Evolutionary conservation across 2,888 invertebrate species (phyloP), one percentile per base, ranked within the genome.

Genomic region (Mallateleia sp.): DNA sequence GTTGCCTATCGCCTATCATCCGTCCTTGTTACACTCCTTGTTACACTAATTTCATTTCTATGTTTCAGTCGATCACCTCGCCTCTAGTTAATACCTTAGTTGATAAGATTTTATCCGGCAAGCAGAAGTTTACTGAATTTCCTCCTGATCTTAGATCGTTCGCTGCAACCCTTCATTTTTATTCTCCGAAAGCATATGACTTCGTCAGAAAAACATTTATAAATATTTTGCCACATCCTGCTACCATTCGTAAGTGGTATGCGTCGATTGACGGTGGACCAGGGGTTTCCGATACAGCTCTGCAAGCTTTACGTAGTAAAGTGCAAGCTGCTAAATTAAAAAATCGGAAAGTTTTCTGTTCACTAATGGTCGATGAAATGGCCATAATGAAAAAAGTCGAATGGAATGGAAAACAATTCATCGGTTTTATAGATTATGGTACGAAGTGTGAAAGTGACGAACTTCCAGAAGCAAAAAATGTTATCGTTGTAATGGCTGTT

Each of bases 351-450:
- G 32, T 78, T 4, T 66, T 67, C 7, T 78, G 67, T n/a, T 67
- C 58, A 11, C 67, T 78, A 42, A 9, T 24, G 47, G n/a, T 78
- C 1, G 78, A 78, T 67, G 78, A 60, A 60, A 79, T 83, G 69
- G 50, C 83, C 4, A 87, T 87, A 0, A 42, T 24, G 18, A 47
- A 77, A 45, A 38, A 38, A 45, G 34, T 64, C 5, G 74, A 75
- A n/a, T 81, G 79, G 79, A 24, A 71, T 42, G 83, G 83, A 8
- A 86, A 84, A 25, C 54, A 75, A 20, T 71, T 79, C 67, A 56
- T 64, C 8, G 91, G 92, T 14, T 87, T 85, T 74, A 81, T 90
- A 14, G 87, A 89, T 66, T 82, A 87, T 71, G 89, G 90, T 18
- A 9, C 60, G 24, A 74, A 64, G 28, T n/a, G 20, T n/a, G 38